These are phyloP conservation scores for Dyspetes luteomarginatus DNA, from an alignment of 2,888 invertebrate species.

Conservation along the genomic window DNA sequence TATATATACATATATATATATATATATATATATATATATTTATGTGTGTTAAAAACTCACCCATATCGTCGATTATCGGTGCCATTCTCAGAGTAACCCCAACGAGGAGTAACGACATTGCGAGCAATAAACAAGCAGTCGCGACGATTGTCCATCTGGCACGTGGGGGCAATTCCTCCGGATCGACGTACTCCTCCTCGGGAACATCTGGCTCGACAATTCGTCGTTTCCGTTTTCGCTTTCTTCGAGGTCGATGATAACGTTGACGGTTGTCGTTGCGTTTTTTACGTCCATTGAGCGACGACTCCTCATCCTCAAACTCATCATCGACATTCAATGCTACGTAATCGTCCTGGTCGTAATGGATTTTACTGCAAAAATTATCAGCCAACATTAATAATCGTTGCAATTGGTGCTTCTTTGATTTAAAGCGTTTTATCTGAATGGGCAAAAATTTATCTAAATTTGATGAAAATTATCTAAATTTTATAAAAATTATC, in stretches of 20 bases:
- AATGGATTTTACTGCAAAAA: constrained; percentile 82
- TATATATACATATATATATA: too few species aligned
- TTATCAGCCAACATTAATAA: not conserved
- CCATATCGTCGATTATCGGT: constrained; percentile 97
- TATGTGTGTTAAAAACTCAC: constrained; percentile 87
- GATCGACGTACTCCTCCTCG: constrained; percentile 87
- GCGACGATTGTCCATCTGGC: constrained; percentile 96
- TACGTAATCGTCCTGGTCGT: constrained; percentile 84
- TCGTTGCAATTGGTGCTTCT: too few species aligned
- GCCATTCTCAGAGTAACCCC: constrained; percentile 97
- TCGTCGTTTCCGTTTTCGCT: constrained; percentile 79
- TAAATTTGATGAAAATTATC: too few species aligned
- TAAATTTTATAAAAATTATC: too few species aligned
- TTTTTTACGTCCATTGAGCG: constrained; percentile 73
- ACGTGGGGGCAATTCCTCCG: constrained; percentile 92
- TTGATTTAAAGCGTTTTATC: too few species aligned
- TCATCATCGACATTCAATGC: constrained; percentile 84
- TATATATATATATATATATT: too few species aligned
- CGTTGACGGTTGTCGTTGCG: constrained; percentile 71
- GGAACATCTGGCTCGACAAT: constrained; percentile 72
- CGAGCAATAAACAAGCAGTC: constrained; percentile 93
- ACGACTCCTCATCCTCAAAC: constrained; percentile 80
- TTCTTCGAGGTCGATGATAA: constrained; percentile 80
- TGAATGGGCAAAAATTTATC: too few species aligned
- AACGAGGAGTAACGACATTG: constrained; percentile 95